Evolutionary conservation across 2,113 vertebrate genomes (phyloP), one percentile per base, ranked within the genome.

Genomic region (Macquaria ambigua): DNA sequence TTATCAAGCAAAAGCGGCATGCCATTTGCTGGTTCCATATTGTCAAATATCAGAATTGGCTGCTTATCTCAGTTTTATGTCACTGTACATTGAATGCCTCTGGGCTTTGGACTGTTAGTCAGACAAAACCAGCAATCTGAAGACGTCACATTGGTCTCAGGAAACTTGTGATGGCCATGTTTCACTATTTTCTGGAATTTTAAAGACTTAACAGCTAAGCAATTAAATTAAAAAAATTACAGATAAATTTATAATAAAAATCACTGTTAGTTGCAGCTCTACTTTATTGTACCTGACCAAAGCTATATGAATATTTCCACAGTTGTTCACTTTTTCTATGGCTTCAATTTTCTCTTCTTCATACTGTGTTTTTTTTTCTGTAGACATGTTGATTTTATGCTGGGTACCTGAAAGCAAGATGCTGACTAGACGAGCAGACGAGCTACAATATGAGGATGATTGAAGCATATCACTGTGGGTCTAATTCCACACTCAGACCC

Each of bases 401-500:
- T 14, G 37, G 48, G 18, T 43, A 48, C 25, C 50, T 70, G 64
- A 34, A 74, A 76, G 41, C 48, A 53, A 61, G 43, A 28, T 8
- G 48, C 59, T 70, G 58, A 73, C 56, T 52, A 18, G 23, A 66
- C 58, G 28, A 53, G 16, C 41, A 50, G 74, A 39, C 21, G 1
- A 34, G 67, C 59, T n/a, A 31, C 59, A 67, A 46, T 50, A 69
- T 34, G 63, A 16, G 7, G 53, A 31, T 58, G 56, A 53, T 80
- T 77, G 52, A 1, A 4, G 15, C 28, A 1, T 79, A 31, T 64
- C 5, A 4, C 62, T 68, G 23, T 63, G n/a, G 21, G 15, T 62
- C 28, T 34, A 12, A 28, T 21, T 74, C 46, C 31, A 69, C 66
- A 55, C 39, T 3, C 74, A 63, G 53, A 83, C 41, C 34, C 10